Evolutionary conservation across 2,113 vertebrate species (phyloP).

Genomic region (Dinomys branickii): DNA sequence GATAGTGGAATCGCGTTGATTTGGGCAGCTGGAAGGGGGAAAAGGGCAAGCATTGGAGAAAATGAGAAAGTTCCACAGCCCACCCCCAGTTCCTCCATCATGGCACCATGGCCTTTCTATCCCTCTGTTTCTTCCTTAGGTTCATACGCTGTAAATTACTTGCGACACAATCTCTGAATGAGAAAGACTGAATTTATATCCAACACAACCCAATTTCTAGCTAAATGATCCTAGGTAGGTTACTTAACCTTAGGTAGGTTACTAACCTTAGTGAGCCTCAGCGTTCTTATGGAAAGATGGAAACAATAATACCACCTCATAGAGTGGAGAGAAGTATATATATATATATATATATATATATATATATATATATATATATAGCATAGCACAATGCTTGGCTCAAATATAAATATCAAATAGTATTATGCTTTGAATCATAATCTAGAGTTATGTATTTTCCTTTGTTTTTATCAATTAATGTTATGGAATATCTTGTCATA

Average conservation of each 20-base stretch:
- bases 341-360: too few species aligned
- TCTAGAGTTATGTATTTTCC: background rate
- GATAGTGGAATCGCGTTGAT: slow-evolving; percentile 70
- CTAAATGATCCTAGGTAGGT: background rate
- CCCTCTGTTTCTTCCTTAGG: background rate
- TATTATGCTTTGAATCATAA: background rate
- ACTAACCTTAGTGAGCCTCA: background rate
- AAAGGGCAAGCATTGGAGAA: background rate
- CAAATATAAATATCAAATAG: background rate
- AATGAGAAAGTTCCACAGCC: background rate
- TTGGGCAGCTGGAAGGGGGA: slow-evolving; percentile 67
- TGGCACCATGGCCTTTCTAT: background rate
- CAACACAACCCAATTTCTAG: background rate
- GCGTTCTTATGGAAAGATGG: background rate
- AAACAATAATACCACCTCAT: background rate
- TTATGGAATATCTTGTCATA: background rate
- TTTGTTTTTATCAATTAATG: background rate
- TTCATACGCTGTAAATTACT: background rate
- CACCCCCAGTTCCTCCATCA: background rate
- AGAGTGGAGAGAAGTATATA: background rate
- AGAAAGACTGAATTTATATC: background rate
- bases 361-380: too few species aligned
- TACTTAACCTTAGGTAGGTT: too few species aligned
- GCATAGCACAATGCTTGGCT: background rate
- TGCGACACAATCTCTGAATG: background rate